These are phyloP conservation scores for Seriola rivoliana DNA, from an alignment of 2,113 vertebrate species.

Conservation along the genomic window DNA sequence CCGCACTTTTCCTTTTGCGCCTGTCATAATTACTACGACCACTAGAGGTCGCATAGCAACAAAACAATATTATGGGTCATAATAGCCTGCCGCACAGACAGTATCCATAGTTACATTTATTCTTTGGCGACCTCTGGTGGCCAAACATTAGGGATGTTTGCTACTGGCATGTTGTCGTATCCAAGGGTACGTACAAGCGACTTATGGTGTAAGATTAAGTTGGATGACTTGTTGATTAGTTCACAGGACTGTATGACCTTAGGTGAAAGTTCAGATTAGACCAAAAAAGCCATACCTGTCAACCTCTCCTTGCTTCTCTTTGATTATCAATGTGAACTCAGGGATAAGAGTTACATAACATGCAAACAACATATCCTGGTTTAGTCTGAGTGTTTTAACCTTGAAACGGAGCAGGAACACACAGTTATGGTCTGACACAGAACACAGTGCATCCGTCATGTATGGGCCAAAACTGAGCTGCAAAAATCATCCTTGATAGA, in stretches of 20 bases:
- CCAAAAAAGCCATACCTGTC: not conserved
- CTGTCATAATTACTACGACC: too few species aligned
- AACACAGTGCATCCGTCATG: conserved; percentile 39
- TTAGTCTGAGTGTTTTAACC: conserved; percentile 69
- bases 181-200: not conserved
- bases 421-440: conserved; percentile 34
- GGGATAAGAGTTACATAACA: conserved; percentile 31
- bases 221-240: not conserved
- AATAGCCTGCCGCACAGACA: too few species aligned
- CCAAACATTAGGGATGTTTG: not conserved
- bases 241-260: not conserved
- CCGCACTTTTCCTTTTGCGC: too few species aligned
- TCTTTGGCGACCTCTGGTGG: not conserved
- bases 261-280: not conserved
- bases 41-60: too few species aligned
- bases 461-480: conserved; percentile 50
- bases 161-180: not conserved
- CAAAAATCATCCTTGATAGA: conserved; percentile 30
- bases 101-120: too few species aligned
- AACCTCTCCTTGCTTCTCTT: not conserved
- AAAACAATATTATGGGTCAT: too few species aligned
- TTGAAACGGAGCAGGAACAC: conserved; percentile 64
- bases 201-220: not conserved
- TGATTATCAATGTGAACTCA: conserved; percentile 43
- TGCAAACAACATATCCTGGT: conserved; percentile 47